A percentile compares a stretch with the other conserved stretches of the same genome.
phyloP scores from a whole-genome alignment of 1,140 invertebrate species.

The Sarcophaga peregrina region DNA sequence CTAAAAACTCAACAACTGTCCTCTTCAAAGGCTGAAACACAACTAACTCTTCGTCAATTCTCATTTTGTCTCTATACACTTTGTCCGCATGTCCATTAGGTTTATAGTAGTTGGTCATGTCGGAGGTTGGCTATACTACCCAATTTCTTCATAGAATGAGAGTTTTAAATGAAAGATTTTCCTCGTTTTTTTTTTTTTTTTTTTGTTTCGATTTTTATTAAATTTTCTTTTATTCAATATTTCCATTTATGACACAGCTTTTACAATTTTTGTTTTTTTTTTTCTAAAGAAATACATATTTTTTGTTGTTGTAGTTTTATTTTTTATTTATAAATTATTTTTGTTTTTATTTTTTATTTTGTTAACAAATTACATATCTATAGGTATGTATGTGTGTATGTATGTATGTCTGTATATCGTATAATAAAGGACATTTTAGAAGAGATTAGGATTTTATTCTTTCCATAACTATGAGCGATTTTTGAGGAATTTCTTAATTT shows the following conservation, averaged over 20 bases:
- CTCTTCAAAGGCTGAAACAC: too few species aligned
- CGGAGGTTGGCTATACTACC: too few species aligned
- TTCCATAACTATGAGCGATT: neutral
- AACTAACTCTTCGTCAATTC: too few species aligned
- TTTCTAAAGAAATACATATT: slow-evolving; percentile 37
- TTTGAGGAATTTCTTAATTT: neutral
- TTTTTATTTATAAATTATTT: slow-evolving; percentile 8
- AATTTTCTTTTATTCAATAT: slow-evolving; percentile 37
- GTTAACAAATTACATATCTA: slow-evolving; percentile 40
- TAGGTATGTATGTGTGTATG: neutral
- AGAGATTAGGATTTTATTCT: neutral
- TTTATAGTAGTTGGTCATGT: too few species aligned
- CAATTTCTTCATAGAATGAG: too few species aligned
- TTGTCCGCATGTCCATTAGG: too few species aligned
- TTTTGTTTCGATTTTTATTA: slow-evolving; percentile 14
- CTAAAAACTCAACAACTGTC: too few species aligned
- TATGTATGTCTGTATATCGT: too few species aligned
- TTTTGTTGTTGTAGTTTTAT: neutral
- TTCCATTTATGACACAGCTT: slow-evolving; percentile 42
- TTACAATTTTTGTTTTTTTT: slow-evolving; percentile 35
- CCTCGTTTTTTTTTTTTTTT: too few species aligned
- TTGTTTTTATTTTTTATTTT: slow-evolving; percentile 36
- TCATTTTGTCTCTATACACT: too few species aligned
- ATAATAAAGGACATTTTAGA: slow-evolving; percentile 14
- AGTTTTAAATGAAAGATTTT: too few species aligned